phyloP scores from a whole-genome alignment of 2,797 vertebrate species.

The Apogon talboti region DNA sequence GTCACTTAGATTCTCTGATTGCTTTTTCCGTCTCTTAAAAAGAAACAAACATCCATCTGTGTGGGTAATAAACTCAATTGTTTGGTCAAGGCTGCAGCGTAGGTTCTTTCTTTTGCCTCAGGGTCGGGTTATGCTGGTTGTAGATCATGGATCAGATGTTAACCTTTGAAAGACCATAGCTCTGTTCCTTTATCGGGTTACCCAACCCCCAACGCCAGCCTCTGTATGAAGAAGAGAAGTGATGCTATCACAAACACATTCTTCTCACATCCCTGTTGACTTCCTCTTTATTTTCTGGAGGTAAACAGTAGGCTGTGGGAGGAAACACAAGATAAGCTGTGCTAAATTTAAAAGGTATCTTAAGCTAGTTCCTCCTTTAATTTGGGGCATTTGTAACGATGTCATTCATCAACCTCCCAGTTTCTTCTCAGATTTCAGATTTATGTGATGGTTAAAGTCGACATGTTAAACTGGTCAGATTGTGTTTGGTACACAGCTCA shows the following conservation, averaged over 20 bases:
- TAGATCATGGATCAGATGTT: constrained; percentile 48
- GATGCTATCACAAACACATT: constrained; percentile 67
- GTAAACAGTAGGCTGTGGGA: constrained; percentile 12
- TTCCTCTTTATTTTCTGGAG: constrained; percentile 42
- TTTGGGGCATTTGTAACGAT: neutral
- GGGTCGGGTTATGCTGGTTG: constrained; percentile 35
- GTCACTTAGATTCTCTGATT: constrained; percentile 3
- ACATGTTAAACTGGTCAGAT: constrained; percentile 6
- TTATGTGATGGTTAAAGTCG: constrained; percentile 16
- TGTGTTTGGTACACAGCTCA: constrained; percentile 25
- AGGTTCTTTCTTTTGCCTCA: constrained; percentile 29
- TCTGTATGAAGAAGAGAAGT: constrained; percentile 32
- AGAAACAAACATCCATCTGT: constrained; percentile 41
- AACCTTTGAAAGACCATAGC: constrained; percentile 21
- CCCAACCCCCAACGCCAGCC: constrained; percentile 1
- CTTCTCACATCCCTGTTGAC: constrained; percentile 21
- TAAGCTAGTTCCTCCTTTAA: constrained; percentile 1
- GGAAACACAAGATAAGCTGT: constrained; percentile 38
- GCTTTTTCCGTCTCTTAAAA: constrained; percentile 16
- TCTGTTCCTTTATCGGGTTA: constrained; percentile 22
- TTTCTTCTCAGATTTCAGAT: neutral
- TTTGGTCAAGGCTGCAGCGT: constrained; percentile 31
- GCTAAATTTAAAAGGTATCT: constrained; percentile 20
- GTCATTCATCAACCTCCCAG: neutral
- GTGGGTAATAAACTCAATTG: constrained; percentile 46